A percentile compares a stretch with the other conserved stretches of the same genome.
phyloP scores from a whole-genome alignment of 35 echinoderm and acorn worm genomes.

The Apostichopus parvimensis region DNA sequence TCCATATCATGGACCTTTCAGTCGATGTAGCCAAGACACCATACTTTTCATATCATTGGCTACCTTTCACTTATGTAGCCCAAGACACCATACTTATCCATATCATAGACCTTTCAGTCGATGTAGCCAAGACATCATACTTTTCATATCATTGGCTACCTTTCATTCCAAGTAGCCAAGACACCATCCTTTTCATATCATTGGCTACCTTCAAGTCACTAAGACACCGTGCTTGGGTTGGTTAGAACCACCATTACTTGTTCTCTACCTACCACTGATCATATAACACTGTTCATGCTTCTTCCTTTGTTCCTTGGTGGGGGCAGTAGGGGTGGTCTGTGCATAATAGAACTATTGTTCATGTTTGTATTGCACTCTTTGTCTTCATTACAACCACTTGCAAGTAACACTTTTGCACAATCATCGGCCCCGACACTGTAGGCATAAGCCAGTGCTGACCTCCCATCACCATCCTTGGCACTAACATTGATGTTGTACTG shows the following conservation, averaged over 20 bases:
- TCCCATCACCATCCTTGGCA: constrained; percentile 82
- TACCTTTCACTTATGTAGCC: too few species aligned
- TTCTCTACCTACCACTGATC: background rate
- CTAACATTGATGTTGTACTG: too few species aligned
- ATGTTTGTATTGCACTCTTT: constrained; percentile 68
- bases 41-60: too few species aligned
- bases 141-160: too few species aligned
- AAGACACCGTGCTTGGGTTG: background rate
- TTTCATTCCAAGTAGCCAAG: too few species aligned
- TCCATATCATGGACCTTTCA: too few species aligned
- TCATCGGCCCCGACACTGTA: constrained; percentile 91
- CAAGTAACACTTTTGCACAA: constrained; percentile 80
- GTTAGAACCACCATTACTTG: background rate
- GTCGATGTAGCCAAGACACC: too few species aligned
- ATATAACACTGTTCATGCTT: constrained; percentile 50
- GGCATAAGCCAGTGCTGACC: constrained; percentile 90
- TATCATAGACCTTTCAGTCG: too few species aligned
- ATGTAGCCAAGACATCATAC: too few species aligned
- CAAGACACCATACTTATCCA: too few species aligned
- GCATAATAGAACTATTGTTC: constrained; percentile 71
- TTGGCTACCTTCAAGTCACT: too few species aligned
- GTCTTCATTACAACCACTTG: constrained; percentile 84
- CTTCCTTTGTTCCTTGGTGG: constrained; percentile 51
- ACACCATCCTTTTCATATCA: too few species aligned
- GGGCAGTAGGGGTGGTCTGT: constrained; percentile 52